A percentile compares a stretch with the other conserved stretches of the same genome.
These are phyloP conservation scores for Ichneumon xanthorius DNA, from an alignment of 2,888 invertebrate species.

Conservation along the genomic window DNA sequence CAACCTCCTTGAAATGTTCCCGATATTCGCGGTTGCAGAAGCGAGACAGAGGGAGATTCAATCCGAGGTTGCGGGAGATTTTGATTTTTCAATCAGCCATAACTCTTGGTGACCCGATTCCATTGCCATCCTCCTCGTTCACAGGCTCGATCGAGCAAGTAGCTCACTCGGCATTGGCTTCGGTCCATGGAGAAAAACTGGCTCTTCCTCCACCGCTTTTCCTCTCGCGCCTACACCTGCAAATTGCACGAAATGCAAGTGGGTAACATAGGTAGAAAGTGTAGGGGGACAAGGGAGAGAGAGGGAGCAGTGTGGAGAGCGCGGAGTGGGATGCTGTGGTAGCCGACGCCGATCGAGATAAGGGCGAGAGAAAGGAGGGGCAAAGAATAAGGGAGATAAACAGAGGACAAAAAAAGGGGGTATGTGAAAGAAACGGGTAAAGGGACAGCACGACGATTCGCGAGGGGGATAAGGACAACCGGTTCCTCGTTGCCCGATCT, in stretches of 20 bases:
- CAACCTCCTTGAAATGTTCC: slow-evolving; percentile 41
- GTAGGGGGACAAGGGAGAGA: slow-evolving; percentile 34
- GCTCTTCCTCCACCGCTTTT: slow-evolving; percentile 20
- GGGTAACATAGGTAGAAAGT: slow-evolving; percentile 1
- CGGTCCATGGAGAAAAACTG: slow-evolving; percentile 45
- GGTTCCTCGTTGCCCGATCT: slow-evolving; percentile 62
- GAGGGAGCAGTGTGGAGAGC: slow-evolving; percentile 6
- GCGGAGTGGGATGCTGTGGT: slow-evolving; percentile 11
- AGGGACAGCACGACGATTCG: slow-evolving; percentile 69
- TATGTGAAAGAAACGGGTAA: slow-evolving; percentile 68
- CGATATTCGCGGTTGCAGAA: slow-evolving; percentile 28
- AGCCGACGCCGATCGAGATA: slow-evolving; percentile 66
- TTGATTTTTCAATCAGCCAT: slow-evolving; percentile 69
- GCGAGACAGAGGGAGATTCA: neutral
- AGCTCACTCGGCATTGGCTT: slow-evolving; percentile 30
- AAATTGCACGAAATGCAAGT: slow-evolving; percentile 28
- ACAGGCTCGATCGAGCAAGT: slow-evolving; percentile 1
- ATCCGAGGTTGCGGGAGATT: slow-evolving; percentile 47
- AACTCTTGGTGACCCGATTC: slow-evolving; percentile 64
- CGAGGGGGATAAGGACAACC: slow-evolving; percentile 74
- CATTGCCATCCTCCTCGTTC: slow-evolving; percentile 7
- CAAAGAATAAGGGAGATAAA: slow-evolving; percentile 41
- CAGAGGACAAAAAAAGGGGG: slow-evolving; percentile 26
- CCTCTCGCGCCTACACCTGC: slow-evolving; percentile 34
- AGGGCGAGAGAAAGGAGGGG: slow-evolving; percentile 16